phyloP scores from a whole-genome alignment of 2,113 vertebrate species.

The Lutjanus erythropterus region DNA sequence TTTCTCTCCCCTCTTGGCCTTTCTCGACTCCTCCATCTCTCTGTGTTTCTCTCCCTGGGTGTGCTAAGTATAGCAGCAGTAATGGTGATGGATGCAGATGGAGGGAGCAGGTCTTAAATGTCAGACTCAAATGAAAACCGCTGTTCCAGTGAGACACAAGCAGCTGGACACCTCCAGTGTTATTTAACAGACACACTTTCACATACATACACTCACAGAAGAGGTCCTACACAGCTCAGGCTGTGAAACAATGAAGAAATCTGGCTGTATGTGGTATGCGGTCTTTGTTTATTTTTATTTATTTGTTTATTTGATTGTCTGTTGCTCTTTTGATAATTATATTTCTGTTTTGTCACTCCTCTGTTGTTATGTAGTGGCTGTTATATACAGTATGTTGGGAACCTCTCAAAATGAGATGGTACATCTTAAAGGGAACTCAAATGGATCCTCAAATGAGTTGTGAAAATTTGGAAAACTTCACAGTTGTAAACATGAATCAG shows the following conservation, averaged over 20 bases:
- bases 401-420: no score
- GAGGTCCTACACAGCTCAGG: neutral
- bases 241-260: neutral
- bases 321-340: no score
- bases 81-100: slow-evolving; percentile 78
- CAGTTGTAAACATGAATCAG: no score
- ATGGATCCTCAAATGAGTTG: no score
- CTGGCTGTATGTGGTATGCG: no score
- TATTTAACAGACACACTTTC: slow-evolving; percentile 55
- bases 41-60: slow-evolving; percentile 32
- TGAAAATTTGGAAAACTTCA: no score
- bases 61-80: slow-evolving; percentile 68
- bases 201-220: neutral
- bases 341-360: no score
- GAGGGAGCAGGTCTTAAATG: slow-evolving; percentile 75
- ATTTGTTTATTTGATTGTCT: no score
- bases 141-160: slow-evolving; percentile 64
- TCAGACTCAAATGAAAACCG: slow-evolving; percentile 77
- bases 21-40: slow-evolving; percentile 34
- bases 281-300: no score
- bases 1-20: slow-evolving; percentile 35
- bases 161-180: slow-evolving; percentile 60
- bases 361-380: no score
- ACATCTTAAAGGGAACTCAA: no score
- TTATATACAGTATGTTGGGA: no score